These are phyloP conservation scores for Chloropsis hardwickii DNA, from an alignment of 2,113 vertebrate species.

Conservation along the genomic window DNA sequence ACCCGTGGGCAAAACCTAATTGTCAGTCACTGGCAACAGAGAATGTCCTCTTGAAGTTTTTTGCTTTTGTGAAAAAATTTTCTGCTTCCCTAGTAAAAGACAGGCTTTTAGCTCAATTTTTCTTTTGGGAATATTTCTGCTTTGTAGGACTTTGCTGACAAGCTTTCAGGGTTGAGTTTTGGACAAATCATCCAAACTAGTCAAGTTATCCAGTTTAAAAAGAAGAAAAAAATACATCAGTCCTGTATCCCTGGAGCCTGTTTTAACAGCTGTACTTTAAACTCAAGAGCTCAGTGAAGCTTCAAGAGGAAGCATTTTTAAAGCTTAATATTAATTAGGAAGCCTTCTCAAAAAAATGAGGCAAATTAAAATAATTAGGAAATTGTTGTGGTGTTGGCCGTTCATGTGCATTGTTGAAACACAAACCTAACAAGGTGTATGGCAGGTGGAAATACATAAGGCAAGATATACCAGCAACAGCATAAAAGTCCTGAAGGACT, in stretches of 20 bases:
- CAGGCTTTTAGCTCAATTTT: background rate
- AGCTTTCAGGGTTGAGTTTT: background rate
- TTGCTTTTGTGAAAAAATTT: background rate
- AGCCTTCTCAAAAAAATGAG: background rate
- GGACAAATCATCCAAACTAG: background rate
- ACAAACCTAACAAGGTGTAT: background rate
- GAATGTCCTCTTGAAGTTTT: background rate
- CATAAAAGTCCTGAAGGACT: background rate
- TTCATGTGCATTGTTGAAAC: background rate
- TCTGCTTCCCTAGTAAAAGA: background rate
- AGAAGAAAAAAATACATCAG: background rate
- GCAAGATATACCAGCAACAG: background rate
- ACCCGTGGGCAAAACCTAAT: background rate
- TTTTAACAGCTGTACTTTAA: background rate
- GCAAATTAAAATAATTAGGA: constrained; percentile 28
- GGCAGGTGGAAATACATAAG: background rate
- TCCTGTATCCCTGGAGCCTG: background rate
- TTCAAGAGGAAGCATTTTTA: background rate
- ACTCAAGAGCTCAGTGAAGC: background rate
- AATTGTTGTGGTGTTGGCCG: background rate
- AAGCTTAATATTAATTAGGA: constrained; percentile 4
- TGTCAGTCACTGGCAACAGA: background rate
- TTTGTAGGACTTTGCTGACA: background rate
- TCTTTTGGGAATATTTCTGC: background rate
- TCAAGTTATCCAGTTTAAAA: background rate